phyloP scores from a whole-genome alignment of 2,888 invertebrate species.

The Trissolcus japonicus region DNA sequence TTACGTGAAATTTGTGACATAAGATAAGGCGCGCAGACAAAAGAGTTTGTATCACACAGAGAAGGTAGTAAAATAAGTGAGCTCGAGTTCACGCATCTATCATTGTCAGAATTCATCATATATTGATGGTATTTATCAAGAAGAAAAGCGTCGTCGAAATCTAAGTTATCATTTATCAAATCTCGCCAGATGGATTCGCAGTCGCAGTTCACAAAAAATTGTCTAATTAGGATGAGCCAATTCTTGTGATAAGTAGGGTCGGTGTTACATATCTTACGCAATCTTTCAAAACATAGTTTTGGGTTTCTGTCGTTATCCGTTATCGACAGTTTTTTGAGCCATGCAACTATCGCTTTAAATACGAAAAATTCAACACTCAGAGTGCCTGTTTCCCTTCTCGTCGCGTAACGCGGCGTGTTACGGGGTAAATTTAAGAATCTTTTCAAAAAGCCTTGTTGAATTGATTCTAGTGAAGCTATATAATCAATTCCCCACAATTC shows the following conservation, averaged over 20 bases:
- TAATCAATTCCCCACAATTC: constrained; percentile 11
- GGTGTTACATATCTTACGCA: background rate
- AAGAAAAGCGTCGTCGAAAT: no score
- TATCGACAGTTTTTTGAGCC: background rate
- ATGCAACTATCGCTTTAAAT: background rate
- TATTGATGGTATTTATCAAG: no score
- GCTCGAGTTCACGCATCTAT: background rate
- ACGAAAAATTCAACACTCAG: background rate
- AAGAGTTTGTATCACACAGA: background rate
- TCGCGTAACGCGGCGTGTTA: background rate
- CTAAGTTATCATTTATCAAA: no score
- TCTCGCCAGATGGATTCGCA: background rate
- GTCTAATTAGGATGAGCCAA: background rate
- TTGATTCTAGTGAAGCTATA: constrained; percentile 1
- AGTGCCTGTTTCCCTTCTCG: background rate
- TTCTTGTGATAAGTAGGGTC: background rate
- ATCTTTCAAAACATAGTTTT: background rate
- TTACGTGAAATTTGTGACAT: background rate
- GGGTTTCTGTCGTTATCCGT: background rate
- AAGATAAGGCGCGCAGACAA: background rate
- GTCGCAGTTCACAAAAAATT: background rate
- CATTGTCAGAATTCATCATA: no score
- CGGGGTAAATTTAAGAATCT: background rate
- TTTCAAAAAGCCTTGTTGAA: constrained; percentile 17
- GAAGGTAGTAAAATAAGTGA: constrained; percentile 2